phyloP scores from a whole-genome alignment of 2,797 vertebrate genomes.

The Bradypodion ventrale region DNA sequence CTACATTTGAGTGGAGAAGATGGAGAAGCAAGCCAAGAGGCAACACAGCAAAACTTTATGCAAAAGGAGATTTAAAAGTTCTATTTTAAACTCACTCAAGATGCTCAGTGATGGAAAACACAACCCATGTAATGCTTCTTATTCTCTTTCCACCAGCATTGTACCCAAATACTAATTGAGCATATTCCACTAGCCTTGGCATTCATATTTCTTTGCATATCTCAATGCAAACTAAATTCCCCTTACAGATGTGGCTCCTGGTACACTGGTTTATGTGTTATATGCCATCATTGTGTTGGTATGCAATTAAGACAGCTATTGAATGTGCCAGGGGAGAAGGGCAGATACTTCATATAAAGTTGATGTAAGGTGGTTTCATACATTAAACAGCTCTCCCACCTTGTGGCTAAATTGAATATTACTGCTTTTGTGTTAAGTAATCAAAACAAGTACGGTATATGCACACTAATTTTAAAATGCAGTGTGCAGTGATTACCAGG shows the following conservation, averaged over 20 bases:
- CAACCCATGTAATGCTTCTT: not conserved
- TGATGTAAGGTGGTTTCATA: slow-evolving; percentile 19
- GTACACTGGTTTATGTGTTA: not conserved
- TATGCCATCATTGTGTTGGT: not conserved
- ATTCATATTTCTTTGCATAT: not conserved
- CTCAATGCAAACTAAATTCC: too few relatives aligned
- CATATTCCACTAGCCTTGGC: not conserved
- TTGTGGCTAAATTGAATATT: slow-evolving; percentile 60
- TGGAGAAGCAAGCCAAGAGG: not conserved
- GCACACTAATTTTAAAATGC: not conserved
- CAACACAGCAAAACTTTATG: fast-evolving
- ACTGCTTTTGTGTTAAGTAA: slow-evolving; percentile 1
- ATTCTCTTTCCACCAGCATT: not conserved
- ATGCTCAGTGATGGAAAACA: not conserved
- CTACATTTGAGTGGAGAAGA: not conserved
- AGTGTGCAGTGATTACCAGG: not conserved
- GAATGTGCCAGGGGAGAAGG: not conserved
- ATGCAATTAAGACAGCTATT: slow-evolving; percentile 13
- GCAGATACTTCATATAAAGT: not conserved
- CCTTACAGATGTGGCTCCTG: not conserved
- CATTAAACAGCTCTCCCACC: slow-evolving; percentile 66
- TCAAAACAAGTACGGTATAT: fast-evolving
- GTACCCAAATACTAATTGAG: not conserved
- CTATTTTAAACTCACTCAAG: not conserved
- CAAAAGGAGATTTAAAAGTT: not conserved